phyloP scores from a whole-genome alignment of 2,113 vertebrate genomes.

The Tauraco erythrolophus region DNA sequence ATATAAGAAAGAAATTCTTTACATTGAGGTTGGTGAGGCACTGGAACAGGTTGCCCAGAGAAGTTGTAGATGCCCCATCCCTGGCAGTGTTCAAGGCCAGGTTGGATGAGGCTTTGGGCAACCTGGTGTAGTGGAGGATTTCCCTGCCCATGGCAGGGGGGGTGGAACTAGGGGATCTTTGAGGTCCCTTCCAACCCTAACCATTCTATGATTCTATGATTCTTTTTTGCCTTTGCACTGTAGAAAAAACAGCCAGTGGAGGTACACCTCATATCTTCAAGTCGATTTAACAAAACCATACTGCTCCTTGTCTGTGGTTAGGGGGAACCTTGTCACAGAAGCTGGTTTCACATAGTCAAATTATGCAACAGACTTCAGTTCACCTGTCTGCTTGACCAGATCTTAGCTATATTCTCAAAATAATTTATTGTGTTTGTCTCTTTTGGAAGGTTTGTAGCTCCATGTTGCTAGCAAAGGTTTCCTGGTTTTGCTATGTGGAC shows the following conservation, averaged over 20 bases:
- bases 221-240: neutral
- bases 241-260: neutral
- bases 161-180: too few species aligned
- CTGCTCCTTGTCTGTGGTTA: neutral
- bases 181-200: too few species aligned
- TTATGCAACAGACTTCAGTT: neutral
- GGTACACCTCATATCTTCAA: neutral
- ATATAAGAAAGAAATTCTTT: too few species aligned
- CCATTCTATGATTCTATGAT: too few species aligned
- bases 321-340: neutral
- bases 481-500: neutral
- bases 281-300: fast-evolving
- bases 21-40: too few species aligned
- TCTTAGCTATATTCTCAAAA: neutral
- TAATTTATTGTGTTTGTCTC: neutral
- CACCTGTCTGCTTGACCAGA: neutral
- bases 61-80: too few species aligned
- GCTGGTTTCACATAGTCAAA: neutral
- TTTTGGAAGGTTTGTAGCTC: neutral
- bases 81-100: too few species aligned
- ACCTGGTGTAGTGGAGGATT: too few species aligned
- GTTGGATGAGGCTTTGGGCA: too few species aligned
- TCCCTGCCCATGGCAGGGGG: too few species aligned
- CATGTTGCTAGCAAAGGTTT: neutral
- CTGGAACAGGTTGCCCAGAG: too few species aligned